Evolutionary conservation across 2,888 invertebrate genomes (phyloP), one percentile per base, ranked within the genome.

Genomic region (Tenthredo amoena): DNA sequence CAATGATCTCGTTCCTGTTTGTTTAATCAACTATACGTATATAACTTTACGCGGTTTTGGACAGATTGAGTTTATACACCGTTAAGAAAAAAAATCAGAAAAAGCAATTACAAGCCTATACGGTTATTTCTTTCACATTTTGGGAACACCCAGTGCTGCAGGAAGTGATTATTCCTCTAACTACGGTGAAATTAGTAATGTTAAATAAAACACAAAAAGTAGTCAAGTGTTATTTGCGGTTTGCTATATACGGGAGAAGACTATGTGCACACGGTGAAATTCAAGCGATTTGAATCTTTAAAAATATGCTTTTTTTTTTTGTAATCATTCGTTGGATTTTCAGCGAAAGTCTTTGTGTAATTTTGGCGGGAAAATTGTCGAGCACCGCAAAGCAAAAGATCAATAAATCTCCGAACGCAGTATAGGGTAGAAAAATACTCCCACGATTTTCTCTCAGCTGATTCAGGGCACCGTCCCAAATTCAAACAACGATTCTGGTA

Each of bases 401-500:
- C 77, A 10, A 50, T 77, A 77, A 77, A 77, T 77, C 55, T 55
- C 34, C 62, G 15, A 21, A 50, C 15, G 58, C 7, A 34, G 58
- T 43, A 79, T 15, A 21, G 62, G 62, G 26, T 37, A 55, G 34
- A 83, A 83, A 47, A 83, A 81, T 81, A 37, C 83, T 83, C 83
- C 83, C 83, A 83, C 83, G 83, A 83, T 65, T 43, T 31, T 68
- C 47, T 43, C 31, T 83, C 83, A 83, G 83, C 83, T 83, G 83
- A 83, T 83, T 68, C 50, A n/a, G 12, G 65, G 21, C 81, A 71
- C 68, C 71, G 43, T 65, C 65, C 83, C 83, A 40, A 83, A 83
- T 83, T 68, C 47, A 50, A 65, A 68, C 26, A 71, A 81, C 62
- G 65, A 62, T 81, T 43, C 9, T n/a, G n/a, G 43, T 26, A 65